These are phyloP conservation scores for Mnemiopsis leidyi DNA, from an alignment of 37 sponge, comb jelly and placozoan genomes.

Conservation along the genomic window DNA sequence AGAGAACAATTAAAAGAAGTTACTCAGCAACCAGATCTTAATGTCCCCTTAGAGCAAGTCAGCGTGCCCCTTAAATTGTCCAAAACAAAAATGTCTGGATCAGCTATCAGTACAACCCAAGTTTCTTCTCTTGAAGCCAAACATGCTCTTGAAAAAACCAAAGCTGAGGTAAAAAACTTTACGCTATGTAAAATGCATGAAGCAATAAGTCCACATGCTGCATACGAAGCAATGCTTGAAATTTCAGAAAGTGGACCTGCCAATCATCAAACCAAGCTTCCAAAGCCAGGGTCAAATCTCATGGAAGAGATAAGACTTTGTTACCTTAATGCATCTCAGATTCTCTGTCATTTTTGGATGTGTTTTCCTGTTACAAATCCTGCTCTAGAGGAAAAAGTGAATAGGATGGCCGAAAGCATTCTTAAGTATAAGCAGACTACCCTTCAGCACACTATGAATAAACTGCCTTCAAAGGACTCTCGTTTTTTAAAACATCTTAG, in stretches of 20 bases:
- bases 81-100: not conserved
- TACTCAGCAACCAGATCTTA: conserved; percentile 10
- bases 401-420: conserved; percentile 49
- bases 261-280: not conserved
- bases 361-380: conserved; percentile 56
- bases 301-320: not conserved
- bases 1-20: conserved; percentile 1
- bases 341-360: conserved; percentile 46
- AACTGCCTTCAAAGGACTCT: conserved; percentile 12
- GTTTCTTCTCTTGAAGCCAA: not conserved
- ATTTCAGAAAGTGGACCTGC: not conserved
- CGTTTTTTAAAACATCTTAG: conserved; percentile 11
- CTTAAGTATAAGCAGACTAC: not conserved
- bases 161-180: not conserved
- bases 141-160: conserved; percentile 10
- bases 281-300: conserved; percentile 8
- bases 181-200: not conserved
- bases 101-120: not conserved
- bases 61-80: not conserved
- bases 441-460: conserved; percentile 32
- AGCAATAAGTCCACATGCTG: not conserved
- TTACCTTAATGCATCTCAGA: conserved; percentile 41
- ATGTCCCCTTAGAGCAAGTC: not conserved
- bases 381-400: not conserved
- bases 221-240: not conserved